phyloP scores from a whole-genome alignment of 2,888 invertebrate genomes.

The Drosophila mimetica region DNA sequence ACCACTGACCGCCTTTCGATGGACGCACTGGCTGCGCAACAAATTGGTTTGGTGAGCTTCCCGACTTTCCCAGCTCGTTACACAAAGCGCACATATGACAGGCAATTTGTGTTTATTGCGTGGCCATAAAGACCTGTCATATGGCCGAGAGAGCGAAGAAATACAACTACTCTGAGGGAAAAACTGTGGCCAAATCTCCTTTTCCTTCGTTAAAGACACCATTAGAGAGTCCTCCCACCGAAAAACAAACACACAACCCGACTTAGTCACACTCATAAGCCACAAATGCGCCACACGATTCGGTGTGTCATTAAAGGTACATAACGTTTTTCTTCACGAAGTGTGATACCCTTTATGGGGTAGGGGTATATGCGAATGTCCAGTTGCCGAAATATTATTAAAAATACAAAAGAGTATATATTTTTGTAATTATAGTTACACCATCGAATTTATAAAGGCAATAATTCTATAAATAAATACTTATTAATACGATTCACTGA shows the following conservation, averaged over 20 bases:
- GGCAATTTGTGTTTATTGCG: constrained; percentile 77
- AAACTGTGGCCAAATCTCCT: constrained; percentile 14
- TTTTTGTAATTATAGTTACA: too few relatives aligned
- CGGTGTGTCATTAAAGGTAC: constrained; percentile 70
- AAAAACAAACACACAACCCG: constrained; percentile 12
- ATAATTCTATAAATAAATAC: too few relatives aligned
- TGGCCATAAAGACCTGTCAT: constrained; percentile 71
- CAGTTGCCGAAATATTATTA: too few relatives aligned
- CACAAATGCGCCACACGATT: constrained; percentile 49
- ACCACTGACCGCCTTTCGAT: constrained; percentile 34
- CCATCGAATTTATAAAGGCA: too few relatives aligned
- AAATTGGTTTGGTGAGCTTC: constrained; percentile 73
- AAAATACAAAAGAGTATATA: too few relatives aligned
- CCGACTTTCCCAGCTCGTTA: constrained; percentile 63
- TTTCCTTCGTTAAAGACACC: constrained; percentile 64
- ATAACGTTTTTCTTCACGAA: constrained; percentile 43
- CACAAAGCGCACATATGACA: constrained; percentile 73
- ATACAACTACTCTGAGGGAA: constrained; percentile 14
- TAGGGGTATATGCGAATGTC: neutral
- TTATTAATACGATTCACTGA: too few relatives aligned
- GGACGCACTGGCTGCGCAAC: constrained; percentile 40
- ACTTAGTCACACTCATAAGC: constrained; percentile 11
- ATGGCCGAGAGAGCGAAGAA: constrained; percentile 16
- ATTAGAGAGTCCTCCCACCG: constrained; percentile 2
- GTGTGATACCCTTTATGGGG: neutral